phyloP scores from a whole-genome alignment of 1,140 invertebrate species.

The Zaprionus nigranus region DNA sequence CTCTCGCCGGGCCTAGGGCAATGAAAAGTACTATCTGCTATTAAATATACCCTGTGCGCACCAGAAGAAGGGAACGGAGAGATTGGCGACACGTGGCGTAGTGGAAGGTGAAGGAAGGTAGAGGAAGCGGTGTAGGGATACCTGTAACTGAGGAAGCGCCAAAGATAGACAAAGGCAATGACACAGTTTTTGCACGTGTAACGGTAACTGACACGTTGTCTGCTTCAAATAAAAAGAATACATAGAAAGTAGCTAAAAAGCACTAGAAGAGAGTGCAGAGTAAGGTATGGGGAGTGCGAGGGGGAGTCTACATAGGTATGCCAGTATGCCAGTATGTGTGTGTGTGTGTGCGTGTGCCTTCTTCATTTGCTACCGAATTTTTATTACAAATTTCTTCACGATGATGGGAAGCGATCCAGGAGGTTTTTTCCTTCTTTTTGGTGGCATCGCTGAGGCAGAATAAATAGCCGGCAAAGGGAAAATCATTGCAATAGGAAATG shows the following conservation, averaged over 20 bases:
- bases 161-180: constrained; percentile 54
- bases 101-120: constrained; percentile 3
- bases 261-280: neutral
- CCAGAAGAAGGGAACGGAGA: neutral
- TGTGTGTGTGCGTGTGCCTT: constrained; percentile 63
- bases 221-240: constrained; percentile 16
- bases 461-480: constrained; percentile 73
- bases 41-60: constrained; percentile 36
- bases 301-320: neutral
- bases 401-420: constrained; percentile 54
- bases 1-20: constrained; percentile 31
- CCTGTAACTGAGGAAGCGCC: constrained; percentile 17
- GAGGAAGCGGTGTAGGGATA: neutral
- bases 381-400: constrained; percentile 82
- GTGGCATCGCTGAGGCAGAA: constrained; percentile 52
- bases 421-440: constrained; percentile 6
- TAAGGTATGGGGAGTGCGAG: neutral
- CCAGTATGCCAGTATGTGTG: constrained; percentile 19
- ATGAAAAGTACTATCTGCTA: constrained; percentile 44
- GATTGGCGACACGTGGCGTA: neutral
- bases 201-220: constrained; percentile 58
- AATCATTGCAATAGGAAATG: constrained; percentile 83
- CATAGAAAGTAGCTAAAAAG: neutral
- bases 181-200: constrained; percentile 75
- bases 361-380: constrained; percentile 82